Evolutionary conservation across 2,113 vertebrate genomes (phyloP), one percentile per base, ranked within the genome.

Genomic region (Stegastes partitus): DNA sequence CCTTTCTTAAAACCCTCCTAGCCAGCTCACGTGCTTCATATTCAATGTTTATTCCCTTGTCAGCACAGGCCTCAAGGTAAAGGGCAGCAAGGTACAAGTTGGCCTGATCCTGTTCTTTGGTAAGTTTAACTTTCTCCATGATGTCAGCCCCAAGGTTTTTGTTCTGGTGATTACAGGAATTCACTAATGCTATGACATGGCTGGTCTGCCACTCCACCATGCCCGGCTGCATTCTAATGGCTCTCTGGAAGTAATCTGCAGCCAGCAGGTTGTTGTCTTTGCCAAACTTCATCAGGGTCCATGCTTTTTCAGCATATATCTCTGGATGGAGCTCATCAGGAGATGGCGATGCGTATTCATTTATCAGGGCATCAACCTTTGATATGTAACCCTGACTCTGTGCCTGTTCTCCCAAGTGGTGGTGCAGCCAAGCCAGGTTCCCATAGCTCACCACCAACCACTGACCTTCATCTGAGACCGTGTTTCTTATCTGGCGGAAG

Each of bases 341-440:
- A 5, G 28, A 79, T 4, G 83, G 86, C 49, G 81, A 62, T 7
- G 91, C 85, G 14, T 87, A 68, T 9, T 83, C 23, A 0, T 14
- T 56, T 44, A 72, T 68, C 39, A 89, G 73, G 4, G 11, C 19
- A 0, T 77, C 47, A 0, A 88, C 44, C 63, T 85, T 88, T 19
- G 59, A 81, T 57, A 92, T 34, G 58, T 80, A 84, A 1, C 28
- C 23, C 19, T 18, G 56, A 63, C 74, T 81, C 59, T 82, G 26
- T 31, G 57, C 64, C 15, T 2, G 0, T 12, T 91, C 79, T 23
- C 77, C 77, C 28, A 62, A 50, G 0, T 31, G 58, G 25, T 84
- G 53, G 71, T 89, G 80, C 56, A 92, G 68, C 92, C 92, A 93
- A 10, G 91, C 90, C 72, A 82, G 62, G 77, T 93, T 90, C 15